phyloP scores from a whole-genome alignment of 2,888 invertebrate species.

The Pollenia angustigena region DNA sequence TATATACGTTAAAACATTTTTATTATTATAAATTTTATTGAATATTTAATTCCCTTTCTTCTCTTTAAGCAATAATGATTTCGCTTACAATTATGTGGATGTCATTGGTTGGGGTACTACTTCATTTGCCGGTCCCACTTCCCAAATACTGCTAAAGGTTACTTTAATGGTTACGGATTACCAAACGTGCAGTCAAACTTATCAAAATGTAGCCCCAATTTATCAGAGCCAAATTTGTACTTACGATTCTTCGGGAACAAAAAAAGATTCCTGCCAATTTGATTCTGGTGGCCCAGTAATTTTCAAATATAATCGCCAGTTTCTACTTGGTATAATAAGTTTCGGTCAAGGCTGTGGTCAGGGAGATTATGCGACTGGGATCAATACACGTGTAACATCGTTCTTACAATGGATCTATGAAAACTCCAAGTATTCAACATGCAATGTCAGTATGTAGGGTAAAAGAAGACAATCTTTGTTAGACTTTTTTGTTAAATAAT shows the following conservation, averaged over 20 bases:
- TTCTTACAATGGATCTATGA: constrained; percentile 85
- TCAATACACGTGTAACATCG: constrained; percentile 86
- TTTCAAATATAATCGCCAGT: constrained; percentile 82
- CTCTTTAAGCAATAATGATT: constrained; percentile 63
- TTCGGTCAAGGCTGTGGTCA: constrained; percentile 85
- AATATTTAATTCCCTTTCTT: fast-evolving
- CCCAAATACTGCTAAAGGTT: constrained; percentile 84
- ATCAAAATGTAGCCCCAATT: constrained; percentile 69
- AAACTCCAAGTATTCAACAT: constrained; percentile 75
- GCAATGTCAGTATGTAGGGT: constrained; percentile 47
- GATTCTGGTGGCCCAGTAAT: constrained; percentile 86
- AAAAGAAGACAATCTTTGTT: too few species aligned
- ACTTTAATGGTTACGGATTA: constrained; percentile 80
- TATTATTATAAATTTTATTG: background rate
- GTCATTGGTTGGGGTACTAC: constrained; percentile 85
- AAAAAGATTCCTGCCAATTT: constrained; percentile 85
- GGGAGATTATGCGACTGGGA: constrained; percentile 81
- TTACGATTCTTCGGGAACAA: constrained; percentile 76
- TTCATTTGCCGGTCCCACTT: constrained; percentile 84
- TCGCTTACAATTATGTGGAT: constrained; percentile 76
- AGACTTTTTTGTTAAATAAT: too few species aligned
- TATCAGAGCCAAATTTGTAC: constrained; percentile 78
- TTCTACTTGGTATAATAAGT: constrained; percentile 85
- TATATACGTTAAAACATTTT: background rate
- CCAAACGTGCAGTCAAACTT: constrained; percentile 74